These are phyloP conservation scores for Salarias fasciatus DNA, from an alignment of 2,797 vertebrate species.

Conservation along the genomic window DNA sequence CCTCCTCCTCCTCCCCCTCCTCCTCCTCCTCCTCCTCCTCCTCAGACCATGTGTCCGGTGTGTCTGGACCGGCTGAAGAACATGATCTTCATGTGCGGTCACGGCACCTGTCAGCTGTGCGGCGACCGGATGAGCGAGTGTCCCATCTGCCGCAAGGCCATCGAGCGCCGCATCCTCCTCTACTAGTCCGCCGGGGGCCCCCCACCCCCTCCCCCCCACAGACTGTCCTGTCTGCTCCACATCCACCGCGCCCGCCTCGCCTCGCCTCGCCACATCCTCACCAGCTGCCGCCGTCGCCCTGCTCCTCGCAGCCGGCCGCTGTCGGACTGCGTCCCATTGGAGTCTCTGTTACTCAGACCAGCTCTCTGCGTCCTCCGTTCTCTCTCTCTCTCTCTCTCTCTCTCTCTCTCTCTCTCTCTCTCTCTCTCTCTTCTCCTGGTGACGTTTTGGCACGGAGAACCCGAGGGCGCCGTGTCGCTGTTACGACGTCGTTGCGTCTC, in stretches of 20 bases:
- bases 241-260: no score
- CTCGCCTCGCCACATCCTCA: slow-evolving; percentile 49
- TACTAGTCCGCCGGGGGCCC: slow-evolving; percentile 81
- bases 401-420: slow-evolving; percentile 1
- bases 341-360: slow-evolving; percentile 55
- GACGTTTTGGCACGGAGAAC: not conserved
- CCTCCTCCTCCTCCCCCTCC: no score
- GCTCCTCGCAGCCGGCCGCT: slow-evolving; percentile 49
- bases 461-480: no score
- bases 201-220: not conserved
- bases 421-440: slow-evolving; percentile 20
- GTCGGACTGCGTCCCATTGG: slow-evolving; percentile 47
- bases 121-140: slow-evolving; percentile 99
- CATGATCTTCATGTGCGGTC: slow-evolving; percentile 99
- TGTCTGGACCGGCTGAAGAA: slow-evolving; percentile 99
- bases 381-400: slow-evolving; percentile 11
- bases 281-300: slow-evolving; percentile 53
- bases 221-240: slow-evolving; percentile 4
- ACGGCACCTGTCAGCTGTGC: slow-evolving; percentile 97
- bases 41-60: slow-evolving; percentile 98
- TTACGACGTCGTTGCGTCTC: no score
- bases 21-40: no score
- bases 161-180: slow-evolving; percentile 96
- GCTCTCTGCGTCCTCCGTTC: not conserved
- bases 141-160: slow-evolving; percentile 98